Percentiles rank a stretch among this genome's conserved stretches.
Evolutionary conservation across 2,797 vertebrate genomes (phyloP).

Genomic region (Lepus oiostolus): DNA sequence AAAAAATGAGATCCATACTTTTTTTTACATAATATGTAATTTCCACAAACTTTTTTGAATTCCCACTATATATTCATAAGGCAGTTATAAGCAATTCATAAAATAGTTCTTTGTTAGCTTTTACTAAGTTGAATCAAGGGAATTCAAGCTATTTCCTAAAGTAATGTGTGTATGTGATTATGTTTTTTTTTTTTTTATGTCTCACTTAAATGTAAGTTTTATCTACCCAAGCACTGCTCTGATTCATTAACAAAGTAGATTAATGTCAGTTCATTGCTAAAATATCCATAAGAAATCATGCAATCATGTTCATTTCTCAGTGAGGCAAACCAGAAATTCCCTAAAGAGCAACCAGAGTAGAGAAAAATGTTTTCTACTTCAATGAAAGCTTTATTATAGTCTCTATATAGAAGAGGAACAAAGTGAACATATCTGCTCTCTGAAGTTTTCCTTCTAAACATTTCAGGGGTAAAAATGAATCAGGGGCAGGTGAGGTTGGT

Average conservation of each 20-base stretch:
- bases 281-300: not conserved
- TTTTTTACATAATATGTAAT: too few species aligned
- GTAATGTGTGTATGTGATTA: not conserved
- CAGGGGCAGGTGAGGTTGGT: not conserved
- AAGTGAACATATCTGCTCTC: not conserved
- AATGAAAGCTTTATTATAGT: conserved; percentile 21
- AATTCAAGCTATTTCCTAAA: not conserved
- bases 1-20: too few species aligned
- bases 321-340: not conserved
- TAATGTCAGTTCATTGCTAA: not conserved
- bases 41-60: not conserved
- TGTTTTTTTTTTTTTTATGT: not conserved
- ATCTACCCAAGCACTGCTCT: not conserved
- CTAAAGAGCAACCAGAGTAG: not conserved
- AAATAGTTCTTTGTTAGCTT: not conserved
- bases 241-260: not conserved
- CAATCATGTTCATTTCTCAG: not conserved
- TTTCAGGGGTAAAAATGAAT: conserved; percentile 34
- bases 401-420: not conserved
- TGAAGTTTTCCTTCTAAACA: not conserved
- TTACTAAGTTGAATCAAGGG: conserved; percentile 4
- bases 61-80: not conserved
- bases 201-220: not conserved
- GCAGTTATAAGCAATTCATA: not conserved
- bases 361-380: conserved; percentile 17